Base-by-base conservation (phyloP, 2,113 vertebrate genomes). In the Corydoras sp. region DNA sequence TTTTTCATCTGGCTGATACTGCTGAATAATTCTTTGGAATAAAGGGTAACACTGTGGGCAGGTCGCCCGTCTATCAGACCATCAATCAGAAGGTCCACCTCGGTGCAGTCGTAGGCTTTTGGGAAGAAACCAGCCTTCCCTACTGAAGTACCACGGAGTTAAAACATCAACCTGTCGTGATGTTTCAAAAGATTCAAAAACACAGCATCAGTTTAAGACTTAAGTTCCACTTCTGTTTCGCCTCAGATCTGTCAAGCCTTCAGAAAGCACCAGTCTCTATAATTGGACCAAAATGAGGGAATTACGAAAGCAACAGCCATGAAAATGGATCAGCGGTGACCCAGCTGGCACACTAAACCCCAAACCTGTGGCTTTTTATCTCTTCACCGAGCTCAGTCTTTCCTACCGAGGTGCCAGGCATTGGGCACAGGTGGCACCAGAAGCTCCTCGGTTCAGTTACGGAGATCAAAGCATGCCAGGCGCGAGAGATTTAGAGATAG, bases 381-480 rank as follows among this genome's bases (percentile, higher is more conserved):
- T 31, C 3, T 15, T 32, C 24, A 9, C 31, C 11, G 32, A 24
- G 15, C 53, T 55, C 35, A 58, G 13, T 43, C 50, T 13, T 63
- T 62, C 62, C 62, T 54, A 15, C 71, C 62, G 66, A 58, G 68
- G 31, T 72, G 76, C 62, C 55, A 68, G 32, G 54, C 61, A 53
- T 51, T 10, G 18, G 76, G 51, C 58, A 73, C 71, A 68, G 65
- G 66, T 43, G 51, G 72, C 53, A 12, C 10, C 10, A n/a, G 61
- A 43, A 60, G 69, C 58, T 59, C 30, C 58, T 64, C 29, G n/a
- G 72, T 60, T 56, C 68, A 58, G 67, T 62, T 75, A 48, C 6
- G 49, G 15, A 75, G 72, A 78, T 78, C 76, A 74, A 75, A 74
- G 71, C 54, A 54, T 14, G 54, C 15, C 31, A 67, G 63, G 65